phyloP scores from a whole-genome alignment of 2,113 vertebrate genomes.

The Laticauda laticaudata region DNA sequence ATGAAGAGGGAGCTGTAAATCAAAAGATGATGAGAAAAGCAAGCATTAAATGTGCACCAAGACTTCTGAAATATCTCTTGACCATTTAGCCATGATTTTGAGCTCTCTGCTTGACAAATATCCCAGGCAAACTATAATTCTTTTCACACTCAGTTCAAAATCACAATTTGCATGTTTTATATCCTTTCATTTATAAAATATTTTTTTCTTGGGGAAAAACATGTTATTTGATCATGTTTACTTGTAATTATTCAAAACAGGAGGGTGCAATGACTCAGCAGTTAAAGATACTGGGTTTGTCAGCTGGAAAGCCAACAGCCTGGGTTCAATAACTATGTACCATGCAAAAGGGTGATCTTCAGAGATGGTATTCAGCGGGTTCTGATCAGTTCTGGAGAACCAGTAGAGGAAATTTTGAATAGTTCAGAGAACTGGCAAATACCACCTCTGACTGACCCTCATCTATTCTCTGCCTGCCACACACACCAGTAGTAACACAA shows the following conservation, averaged over 20 bases:
- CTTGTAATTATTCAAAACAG: not conserved
- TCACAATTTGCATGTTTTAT: not conserved
- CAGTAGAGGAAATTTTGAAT: too few relatives aligned
- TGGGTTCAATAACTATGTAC: not conserved
- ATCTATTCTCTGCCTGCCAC: too few relatives aligned
- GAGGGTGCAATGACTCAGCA: not conserved
- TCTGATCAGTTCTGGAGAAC: too few relatives aligned
- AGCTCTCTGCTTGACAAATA: not conserved
- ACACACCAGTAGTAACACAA: not conserved
- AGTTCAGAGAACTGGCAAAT: too few relatives aligned
- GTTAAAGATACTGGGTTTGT: not conserved
- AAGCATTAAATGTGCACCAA: not conserved
- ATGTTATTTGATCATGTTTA: not conserved
- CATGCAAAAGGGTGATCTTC: not conserved
- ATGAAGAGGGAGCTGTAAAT: not conserved
- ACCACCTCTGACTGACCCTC: too few relatives aligned
- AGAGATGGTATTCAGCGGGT: too few relatives aligned
- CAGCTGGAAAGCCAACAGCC: not conserved
- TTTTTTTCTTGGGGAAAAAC: not conserved
- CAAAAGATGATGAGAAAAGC: not conserved
- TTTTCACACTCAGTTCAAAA: not conserved
- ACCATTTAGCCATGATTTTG: not conserved
- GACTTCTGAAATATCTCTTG: not conserved
- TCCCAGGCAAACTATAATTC: not conserved
- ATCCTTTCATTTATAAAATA: not conserved